Conservation (phyloP, 2,888 invertebrate species). For the Pyralis farinalis region DNA sequence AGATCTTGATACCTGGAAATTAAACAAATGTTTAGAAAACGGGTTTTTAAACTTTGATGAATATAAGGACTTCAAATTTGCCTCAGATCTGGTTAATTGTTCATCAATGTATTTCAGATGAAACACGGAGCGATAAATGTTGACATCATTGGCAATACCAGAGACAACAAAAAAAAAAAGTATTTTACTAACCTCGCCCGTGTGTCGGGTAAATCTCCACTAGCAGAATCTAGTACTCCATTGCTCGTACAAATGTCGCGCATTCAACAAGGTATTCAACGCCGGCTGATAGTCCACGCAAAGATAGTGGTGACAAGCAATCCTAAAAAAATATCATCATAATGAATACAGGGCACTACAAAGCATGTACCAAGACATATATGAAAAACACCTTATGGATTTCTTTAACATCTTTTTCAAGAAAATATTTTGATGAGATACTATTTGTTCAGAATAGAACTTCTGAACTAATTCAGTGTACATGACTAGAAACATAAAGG, state of each 20-base stretch:
- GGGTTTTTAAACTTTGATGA: no score
- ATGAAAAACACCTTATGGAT: no score
- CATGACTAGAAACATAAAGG: no score
- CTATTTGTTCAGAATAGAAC: no score
- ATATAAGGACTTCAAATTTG: slow-evolving; percentile 3
- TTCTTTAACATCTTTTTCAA: no score
- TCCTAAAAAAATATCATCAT: no score
- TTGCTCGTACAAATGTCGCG: slow-evolving; percentile 98
- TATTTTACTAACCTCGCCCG: slow-evolving; percentile 86
- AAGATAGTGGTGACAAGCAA: slow-evolving; percentile 95
- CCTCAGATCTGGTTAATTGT: slow-evolving; percentile 74
- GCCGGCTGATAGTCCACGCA: slow-evolving; percentile 97
- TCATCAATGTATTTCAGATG: slow-evolving; percentile 82
- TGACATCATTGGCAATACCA: slow-evolving; percentile 55
- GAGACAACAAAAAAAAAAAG: neutral
- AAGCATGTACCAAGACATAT: no score
- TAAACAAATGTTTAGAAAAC: neutral
- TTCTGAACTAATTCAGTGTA: no score
- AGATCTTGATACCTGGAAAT: slow-evolving; percentile 90
- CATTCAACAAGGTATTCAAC: slow-evolving; percentile 98
- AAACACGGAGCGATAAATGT: slow-evolving; percentile 79
- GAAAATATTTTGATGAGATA: no score
- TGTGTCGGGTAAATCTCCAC: slow-evolving; percentile 98
- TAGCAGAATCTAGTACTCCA: slow-evolving; percentile 97
- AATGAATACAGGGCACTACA: no score